Percentiles rank a stretch among this genome's conserved stretches.
These are phyloP conservation scores for Caretta caretta DNA, from an alignment of 2,113 vertebrate genomes.

Conservation along the genomic window DNA sequence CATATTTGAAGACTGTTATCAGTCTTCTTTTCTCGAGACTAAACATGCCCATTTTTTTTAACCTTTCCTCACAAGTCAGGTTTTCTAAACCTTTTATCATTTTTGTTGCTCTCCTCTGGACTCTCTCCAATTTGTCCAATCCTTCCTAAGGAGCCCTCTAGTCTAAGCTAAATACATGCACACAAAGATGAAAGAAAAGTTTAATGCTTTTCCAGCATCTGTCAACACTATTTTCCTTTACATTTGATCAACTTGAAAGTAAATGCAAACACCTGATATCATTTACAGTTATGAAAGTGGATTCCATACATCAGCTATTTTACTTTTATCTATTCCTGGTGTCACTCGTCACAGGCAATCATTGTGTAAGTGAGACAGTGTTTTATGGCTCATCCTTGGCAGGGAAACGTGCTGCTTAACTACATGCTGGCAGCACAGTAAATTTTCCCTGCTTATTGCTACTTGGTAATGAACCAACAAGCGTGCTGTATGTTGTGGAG, in stretches of 20 bases:
- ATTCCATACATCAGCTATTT: slow-evolving; percentile 61
- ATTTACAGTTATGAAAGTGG: slow-evolving; percentile 71
- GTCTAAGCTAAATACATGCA: slow-evolving; percentile 40
- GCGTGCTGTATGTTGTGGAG: not conserved
- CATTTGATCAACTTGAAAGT: slow-evolving; percentile 68
- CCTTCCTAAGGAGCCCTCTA: slow-evolving; percentile 15
- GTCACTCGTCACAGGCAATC: slow-evolving; percentile 60
- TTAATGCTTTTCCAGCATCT: slow-evolving; percentile 68
- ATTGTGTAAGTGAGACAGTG: not conserved
- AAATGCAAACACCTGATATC: slow-evolving; percentile 70
- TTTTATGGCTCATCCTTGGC: slow-evolving; percentile 59
- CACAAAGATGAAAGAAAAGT: slow-evolving; percentile 69
- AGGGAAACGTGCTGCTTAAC: not conserved
- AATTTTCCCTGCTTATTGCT: slow-evolving; percentile 16
- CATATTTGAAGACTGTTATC: not conserved
- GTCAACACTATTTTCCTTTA: slow-evolving; percentile 70
- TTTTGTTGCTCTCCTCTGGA: slow-evolving; percentile 41
- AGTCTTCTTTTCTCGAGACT: not conserved
- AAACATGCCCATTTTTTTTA: not conserved
- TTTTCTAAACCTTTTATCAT: not conserved
- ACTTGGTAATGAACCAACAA: slow-evolving; percentile 14
- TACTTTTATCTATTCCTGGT: slow-evolving; percentile 59
- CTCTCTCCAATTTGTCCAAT: not conserved
- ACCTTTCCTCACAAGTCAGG: not conserved
- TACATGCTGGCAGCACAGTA: not conserved